phyloP scores from a whole-genome alignment of 2,797 vertebrate species.

The Fringilla coelebs region DNA sequence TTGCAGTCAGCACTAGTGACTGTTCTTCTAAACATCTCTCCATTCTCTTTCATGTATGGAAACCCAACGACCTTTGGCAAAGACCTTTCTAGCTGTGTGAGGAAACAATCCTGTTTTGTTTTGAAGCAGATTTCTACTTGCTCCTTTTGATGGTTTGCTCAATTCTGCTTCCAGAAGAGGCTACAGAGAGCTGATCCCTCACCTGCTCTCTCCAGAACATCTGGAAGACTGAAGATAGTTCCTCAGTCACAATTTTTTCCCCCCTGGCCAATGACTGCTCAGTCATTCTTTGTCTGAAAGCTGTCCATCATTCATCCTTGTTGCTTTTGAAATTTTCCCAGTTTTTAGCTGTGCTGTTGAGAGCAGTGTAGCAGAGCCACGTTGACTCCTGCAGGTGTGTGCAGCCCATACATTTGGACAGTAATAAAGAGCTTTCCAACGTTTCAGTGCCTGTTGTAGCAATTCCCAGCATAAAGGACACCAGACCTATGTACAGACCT shows the following conservation, averaged over 20 bases:
- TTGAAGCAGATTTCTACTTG: not conserved
- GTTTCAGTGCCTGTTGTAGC: not conserved
- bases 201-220: not conserved
- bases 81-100: not conserved
- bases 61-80: not conserved
- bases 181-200: not conserved
- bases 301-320: not conserved
- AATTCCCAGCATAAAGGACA: not conserved
- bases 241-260: fast-evolving
- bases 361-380: not conserved
- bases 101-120: not conserved
- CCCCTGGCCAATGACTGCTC: not conserved
- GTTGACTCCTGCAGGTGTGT: not conserved
- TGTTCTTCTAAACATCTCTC: not conserved
- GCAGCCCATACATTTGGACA: not conserved
- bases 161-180: not conserved
- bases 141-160: not conserved
- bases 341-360: not conserved
- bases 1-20: not conserved
- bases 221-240: not conserved
- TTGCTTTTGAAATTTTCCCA: not conserved
- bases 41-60: not conserved
- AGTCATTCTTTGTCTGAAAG: not conserved
- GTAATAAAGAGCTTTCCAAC: fast-evolving
- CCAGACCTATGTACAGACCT: not conserved